phyloP scores from a whole-genome alignment of 2,797 vertebrate genomes.

The Natrix natrix region DNA sequence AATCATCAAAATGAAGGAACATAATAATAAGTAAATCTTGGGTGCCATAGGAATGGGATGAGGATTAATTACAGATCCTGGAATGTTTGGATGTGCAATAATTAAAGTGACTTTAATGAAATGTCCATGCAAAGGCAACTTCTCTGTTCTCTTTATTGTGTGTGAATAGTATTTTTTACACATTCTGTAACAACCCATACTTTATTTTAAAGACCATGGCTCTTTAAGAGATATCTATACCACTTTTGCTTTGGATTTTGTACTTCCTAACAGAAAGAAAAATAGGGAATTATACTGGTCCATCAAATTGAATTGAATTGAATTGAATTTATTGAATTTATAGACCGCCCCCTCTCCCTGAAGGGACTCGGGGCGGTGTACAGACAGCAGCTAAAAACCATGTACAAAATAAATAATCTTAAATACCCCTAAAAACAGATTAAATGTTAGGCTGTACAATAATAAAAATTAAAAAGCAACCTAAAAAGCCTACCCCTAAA shows the following conservation, averaged over 20 bases:
- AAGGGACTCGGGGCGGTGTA: no score
- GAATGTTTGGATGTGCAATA: background rate
- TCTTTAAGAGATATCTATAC: background rate
- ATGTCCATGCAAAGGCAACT: background rate
- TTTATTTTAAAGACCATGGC: background rate
- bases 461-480: no score
- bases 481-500: no score
- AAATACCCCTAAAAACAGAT: no score
- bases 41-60: background rate
- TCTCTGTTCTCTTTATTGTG: background rate
- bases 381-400: no score
- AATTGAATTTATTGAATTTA: no score
- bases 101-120: background rate
- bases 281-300: background rate
- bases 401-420: no score
- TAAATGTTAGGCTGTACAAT: no score
- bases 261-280: background rate
- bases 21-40: background rate
- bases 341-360: no score
- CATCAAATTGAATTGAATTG: no score
- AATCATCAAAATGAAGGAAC: background rate
- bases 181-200: background rate
- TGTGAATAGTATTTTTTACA: background rate
- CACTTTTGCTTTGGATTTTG: background rate
- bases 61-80: background rate